Base-by-base conservation (phyloP, 2,888 invertebrate species). In the Caenorhabditis auriculariae region DNA sequence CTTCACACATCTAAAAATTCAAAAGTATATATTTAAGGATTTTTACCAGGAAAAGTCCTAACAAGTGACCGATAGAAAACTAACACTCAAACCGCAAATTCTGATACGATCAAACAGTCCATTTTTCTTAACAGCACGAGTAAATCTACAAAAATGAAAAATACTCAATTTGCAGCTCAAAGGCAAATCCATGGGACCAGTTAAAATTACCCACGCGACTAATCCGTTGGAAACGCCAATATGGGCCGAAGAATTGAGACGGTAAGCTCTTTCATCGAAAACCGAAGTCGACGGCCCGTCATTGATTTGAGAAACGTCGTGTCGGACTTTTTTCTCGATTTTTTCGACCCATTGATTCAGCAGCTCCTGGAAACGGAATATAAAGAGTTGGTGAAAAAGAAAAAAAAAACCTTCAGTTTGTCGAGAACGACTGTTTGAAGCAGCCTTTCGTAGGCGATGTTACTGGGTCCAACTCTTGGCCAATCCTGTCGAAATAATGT, bases 391-490 rank as follows among this genome's bases (percentile, higher is more conserved):
- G 17, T 32, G 4, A 7, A 7, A 45, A 9, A 29, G 9, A 23
- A 15, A 41, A 6, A 52, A 38, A 32, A 29, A 47, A 65, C 65
- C 51, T 66, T 62, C 28, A 65, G 60, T 41, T 63, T 67, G 35
- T 67, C 59, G 12, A 67, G 50, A 21, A 70, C 56, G 6, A 60
- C 64, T 5, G 37, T 46, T 28, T 62, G 53, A 26, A 70, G 54
- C 2, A 70, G 60, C 21, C 59, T 51, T 3, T 65, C 62, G 45
- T 70, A 70, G 5, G 68, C 54, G 1, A 42, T 19, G 12, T 59
- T 52, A 41, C 62, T 69, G 2, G 74, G 60, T 17, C 55, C 62
- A 21, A 75, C 59, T 39, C 57, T 60, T 3, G 77, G 71, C 74
- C 75, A 76, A 23, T 75, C 67, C 55, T 77, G 57, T 38, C 9